phyloP scores from a whole-genome alignment of 2,797 vertebrate species.

The Cephalopachus bancanus region DNA sequence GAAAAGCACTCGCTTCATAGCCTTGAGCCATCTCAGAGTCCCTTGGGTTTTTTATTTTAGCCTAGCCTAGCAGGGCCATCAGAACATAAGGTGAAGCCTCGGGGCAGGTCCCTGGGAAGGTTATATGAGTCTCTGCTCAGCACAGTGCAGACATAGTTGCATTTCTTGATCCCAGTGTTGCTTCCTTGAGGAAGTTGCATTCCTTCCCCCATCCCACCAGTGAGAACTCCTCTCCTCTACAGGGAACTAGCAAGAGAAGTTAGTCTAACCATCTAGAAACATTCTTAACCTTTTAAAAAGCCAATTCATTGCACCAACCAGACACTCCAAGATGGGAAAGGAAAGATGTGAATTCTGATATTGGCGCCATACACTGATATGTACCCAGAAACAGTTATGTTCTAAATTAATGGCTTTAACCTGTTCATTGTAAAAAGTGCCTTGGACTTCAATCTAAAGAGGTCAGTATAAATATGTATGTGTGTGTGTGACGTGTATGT shows the following conservation, averaged over 20 bases:
- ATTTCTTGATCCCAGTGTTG: background rate
- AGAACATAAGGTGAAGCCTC: background rate
- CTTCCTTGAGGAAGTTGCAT: background rate
- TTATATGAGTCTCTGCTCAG: background rate
- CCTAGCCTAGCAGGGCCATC: background rate
- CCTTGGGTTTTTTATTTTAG: background rate
- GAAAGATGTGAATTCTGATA: slow-evolving; percentile 55
- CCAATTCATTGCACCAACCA: background rate
- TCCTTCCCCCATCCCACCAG: no score
- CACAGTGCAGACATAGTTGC: background rate
- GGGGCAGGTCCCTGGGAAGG: background rate
- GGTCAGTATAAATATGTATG: slow-evolving; percentile 88
- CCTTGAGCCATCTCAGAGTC: background rate
- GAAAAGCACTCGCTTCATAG: background rate
- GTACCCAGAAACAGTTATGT: slow-evolving; percentile 90
- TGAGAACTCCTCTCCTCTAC: background rate
- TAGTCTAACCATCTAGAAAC: background rate
- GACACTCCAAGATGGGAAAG: background rate
- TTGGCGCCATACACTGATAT: slow-evolving; percentile 80
- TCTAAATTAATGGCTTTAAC: slow-evolving; percentile 91
- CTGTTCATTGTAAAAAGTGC: slow-evolving; percentile 93
- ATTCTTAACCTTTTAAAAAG: slow-evolving; percentile 26
- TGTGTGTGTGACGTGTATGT: slow-evolving; percentile 85
- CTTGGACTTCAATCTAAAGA: slow-evolving; percentile 91
- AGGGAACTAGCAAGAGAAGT: slow-evolving; percentile 11